Evolutionary conservation across 2,113 vertebrate species (phyloP), one percentile per base, ranked within the genome.

Genomic region (Bombycilla garrulus): DNA sequence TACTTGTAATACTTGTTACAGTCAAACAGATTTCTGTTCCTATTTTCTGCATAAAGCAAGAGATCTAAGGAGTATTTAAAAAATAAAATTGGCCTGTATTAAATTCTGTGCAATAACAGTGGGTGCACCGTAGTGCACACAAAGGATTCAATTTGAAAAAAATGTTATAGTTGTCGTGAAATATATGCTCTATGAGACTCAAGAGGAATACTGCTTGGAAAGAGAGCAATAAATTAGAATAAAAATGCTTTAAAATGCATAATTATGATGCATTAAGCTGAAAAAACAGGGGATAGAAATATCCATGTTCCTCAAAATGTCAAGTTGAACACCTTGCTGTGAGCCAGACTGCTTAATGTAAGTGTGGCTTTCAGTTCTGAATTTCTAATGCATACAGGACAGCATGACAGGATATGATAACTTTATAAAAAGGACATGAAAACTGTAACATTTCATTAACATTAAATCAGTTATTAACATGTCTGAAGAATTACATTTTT

Each of bases 241-340:
- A 92, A 93, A 95, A 94, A 94, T 89, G 44, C 72, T 95, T 96
- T 96, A 95, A 97, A 95, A 97, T 95, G 90, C 65, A 89, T 79
- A 96, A 96, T 96, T 95, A 97, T 85, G 22, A 97, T 64, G 87
- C 92, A 97, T 97, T 56, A 95, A 93, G 74, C 58, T 95, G 85
- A 97, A 97, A 97, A 94, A 77, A 81, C 26, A 86, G 44, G 84
- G 56, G 67, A 91, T 74, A 95, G 81, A 96, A 96, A 97, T 95
- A 96, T 90, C 93, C 90, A 91, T 35, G 66, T 73, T 95, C 89
- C 93, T 96, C 85, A 96, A 98, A 98, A 98, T 98, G 97, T 98
- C 97, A 98, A 98, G 96, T 96, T 97, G 97, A 97, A 97, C 77
- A 91, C 94, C 97, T 98, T 95, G 96, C 98, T 98, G 98, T 93